phyloP scores from a whole-genome alignment of 2,113 vertebrate species.

The Zosterops borbonicus region DNA sequence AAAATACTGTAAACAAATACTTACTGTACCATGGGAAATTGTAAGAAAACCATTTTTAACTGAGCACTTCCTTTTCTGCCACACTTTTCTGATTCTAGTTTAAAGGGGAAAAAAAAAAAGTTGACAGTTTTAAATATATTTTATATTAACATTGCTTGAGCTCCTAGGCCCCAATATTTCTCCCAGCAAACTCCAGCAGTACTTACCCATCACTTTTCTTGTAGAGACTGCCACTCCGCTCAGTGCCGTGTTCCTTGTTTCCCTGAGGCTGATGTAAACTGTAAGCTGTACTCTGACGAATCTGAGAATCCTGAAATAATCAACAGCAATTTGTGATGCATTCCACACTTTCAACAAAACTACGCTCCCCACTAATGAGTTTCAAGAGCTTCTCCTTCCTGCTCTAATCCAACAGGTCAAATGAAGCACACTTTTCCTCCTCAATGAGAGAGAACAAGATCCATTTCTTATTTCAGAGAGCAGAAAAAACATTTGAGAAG shows the following conservation, averaged over 20 bases:
- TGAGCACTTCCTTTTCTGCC: slow-evolving; percentile 96
- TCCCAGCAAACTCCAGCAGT: neutral
- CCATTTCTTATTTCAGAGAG: neutral
- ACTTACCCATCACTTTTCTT: slow-evolving; percentile 97
- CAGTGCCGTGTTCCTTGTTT: slow-evolving; percentile 97
- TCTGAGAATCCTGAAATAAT: slow-evolving; percentile 87
- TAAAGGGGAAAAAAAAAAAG: neutral
- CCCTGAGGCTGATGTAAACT: slow-evolving; percentile 98
- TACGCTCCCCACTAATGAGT: neutral
- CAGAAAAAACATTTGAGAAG: neutral
- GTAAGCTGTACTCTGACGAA: slow-evolving; percentile 91
- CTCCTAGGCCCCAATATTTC: neutral
- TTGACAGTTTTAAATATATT: neutral
- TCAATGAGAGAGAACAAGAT: neutral
- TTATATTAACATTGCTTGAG: neutral
- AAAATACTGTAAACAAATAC: slow-evolving; percentile 71
- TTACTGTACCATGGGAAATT: slow-evolving; percentile 94
- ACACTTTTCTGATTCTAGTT: slow-evolving; percentile 91
- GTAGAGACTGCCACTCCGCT: slow-evolving; percentile 89
- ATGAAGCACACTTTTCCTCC: neutral
- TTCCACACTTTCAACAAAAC: neutral
- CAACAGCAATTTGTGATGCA: neutral
- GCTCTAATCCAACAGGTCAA: neutral
- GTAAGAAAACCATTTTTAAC: slow-evolving; percentile 93
- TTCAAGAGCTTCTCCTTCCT: neutral